Evolutionary conservation across 2,888 invertebrate species (phyloP).

Genomic region (Syritta pipiens): DNA sequence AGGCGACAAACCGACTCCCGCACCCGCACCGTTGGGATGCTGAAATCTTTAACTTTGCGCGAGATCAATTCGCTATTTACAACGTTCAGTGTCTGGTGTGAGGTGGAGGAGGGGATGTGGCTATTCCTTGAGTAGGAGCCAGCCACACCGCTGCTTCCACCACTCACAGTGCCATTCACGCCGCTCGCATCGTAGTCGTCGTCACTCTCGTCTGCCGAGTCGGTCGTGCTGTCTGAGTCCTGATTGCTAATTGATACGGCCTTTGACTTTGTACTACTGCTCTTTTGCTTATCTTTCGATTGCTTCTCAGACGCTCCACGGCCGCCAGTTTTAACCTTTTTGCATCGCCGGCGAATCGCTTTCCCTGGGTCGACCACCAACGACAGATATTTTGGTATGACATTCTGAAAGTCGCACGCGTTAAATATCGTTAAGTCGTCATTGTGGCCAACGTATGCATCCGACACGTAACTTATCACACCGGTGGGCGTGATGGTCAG

Average conservation of each 20-base stretch:
- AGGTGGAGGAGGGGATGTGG: conserved; percentile 66
- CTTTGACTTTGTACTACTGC: conserved; percentile 48
- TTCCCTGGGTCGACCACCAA: conserved; percentile 78
- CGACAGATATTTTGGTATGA: conserved; percentile 77
- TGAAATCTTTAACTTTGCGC: conserved; percentile 74
- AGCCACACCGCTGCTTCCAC: conserved; percentile 39
- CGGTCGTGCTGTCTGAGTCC: conserved; percentile 73
- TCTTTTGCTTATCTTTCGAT: conserved; percentile 33
- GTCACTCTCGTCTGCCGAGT: conserved; percentile 74
- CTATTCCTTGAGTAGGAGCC: conserved; percentile 41
- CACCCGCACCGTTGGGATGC: conserved; percentile 76
- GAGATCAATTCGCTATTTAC: conserved; percentile 76
- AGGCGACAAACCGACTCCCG: conserved; percentile 75
- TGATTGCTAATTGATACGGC: conserved; percentile 32
- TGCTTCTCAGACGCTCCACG: conserved; percentile 5
- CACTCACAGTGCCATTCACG: conserved; percentile 67
- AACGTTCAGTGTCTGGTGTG: conserved; percentile 74
- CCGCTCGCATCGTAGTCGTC: conserved; percentile 61
- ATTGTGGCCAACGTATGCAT: conserved; percentile 76
- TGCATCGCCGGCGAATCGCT: conserved; percentile 73
- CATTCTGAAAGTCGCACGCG: conserved; percentile 75
- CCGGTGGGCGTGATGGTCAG: conserved; percentile 77
- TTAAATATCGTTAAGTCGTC: conserved; percentile 78
- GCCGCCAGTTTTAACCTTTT: conserved; percentile 34
- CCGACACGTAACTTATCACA: conserved; percentile 77